These are phyloP conservation scores for Nymphalis c-album DNA, from an alignment of 2,888 invertebrate genomes.

Conservation along the genomic window DNA sequence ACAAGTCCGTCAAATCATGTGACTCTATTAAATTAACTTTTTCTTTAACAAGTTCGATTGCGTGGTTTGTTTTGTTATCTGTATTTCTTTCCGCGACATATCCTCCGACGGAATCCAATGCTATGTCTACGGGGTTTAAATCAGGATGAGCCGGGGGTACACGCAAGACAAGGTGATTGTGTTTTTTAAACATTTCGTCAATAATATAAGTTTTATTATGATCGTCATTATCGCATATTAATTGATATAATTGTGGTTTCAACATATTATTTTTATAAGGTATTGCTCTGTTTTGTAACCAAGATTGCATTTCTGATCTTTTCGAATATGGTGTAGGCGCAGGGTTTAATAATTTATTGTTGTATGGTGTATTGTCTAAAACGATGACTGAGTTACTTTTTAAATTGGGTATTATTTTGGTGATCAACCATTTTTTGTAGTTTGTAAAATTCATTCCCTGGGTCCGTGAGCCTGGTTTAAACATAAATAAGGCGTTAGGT, in stretches of 20 bases:
- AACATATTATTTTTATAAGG: slow-evolving; percentile 18
- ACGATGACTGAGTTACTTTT: slow-evolving; percentile 34
- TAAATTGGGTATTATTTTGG: not conserved
- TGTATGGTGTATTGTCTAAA: slow-evolving; percentile 44
- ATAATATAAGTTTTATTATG: slow-evolving; percentile 12
- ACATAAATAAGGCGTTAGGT: not conserved
- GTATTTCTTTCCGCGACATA: not conserved
- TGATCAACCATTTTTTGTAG: not conserved
- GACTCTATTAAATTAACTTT: not conserved
- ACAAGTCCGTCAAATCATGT: not conserved
- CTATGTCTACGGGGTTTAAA: slow-evolving; percentile 12
- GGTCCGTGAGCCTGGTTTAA: not conserved
- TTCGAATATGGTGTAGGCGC: slow-evolving; percentile 31
- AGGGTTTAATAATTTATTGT: slow-evolving; percentile 40
- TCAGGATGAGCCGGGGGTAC: slow-evolving; percentile 16
- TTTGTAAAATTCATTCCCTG: not conserved
- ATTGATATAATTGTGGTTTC: slow-evolving; percentile 32
- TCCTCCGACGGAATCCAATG: not conserved
- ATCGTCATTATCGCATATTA: slow-evolving; percentile 34
- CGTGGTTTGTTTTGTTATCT: not conserved
- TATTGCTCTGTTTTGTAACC: slow-evolving; percentile 24
- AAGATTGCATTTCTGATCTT: slow-evolving; percentile 17
- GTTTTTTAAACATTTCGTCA: slow-evolving; percentile 17
- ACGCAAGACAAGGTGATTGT: slow-evolving; percentile 18
- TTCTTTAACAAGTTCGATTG: not conserved